Percentiles rank a stretch among this genome's conserved stretches.
phyloP scores from a whole-genome alignment of 2,113 vertebrate species.

The Passer montanus region DNA sequence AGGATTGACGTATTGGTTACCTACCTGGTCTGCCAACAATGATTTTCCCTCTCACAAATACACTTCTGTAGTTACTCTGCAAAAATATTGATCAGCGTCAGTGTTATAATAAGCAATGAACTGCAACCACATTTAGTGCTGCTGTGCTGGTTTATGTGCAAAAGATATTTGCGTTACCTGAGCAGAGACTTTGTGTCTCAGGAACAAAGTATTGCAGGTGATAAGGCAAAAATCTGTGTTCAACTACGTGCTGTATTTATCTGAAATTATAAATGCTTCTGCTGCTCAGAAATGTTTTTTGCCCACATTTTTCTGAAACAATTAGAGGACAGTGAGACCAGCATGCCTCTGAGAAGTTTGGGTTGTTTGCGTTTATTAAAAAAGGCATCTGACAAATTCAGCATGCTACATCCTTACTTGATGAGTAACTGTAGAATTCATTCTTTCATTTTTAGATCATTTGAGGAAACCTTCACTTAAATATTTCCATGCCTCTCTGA shows the following conservation, averaged over 20 bases:
- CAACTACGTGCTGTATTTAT: background rate
- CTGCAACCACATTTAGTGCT: background rate
- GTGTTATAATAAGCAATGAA: accelerated
- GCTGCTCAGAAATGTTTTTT: background rate
- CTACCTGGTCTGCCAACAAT: background rate
- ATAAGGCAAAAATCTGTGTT: background rate
- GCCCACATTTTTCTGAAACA: background rate
- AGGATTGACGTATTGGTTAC: background rate
- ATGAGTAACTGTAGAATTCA: background rate
- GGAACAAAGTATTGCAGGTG: background rate
- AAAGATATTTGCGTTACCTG: background rate
- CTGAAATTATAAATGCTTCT: background rate
- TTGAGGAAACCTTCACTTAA: background rate
- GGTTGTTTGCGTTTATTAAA: background rate
- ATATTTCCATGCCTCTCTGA: background rate
- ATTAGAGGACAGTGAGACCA: background rate
- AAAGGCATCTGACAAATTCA: background rate
- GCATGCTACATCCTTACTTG: background rate
- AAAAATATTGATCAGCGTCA: background rate
- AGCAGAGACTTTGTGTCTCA: background rate
- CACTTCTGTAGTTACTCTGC: background rate
- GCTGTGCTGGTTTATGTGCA: background rate
- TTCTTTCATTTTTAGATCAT: background rate
- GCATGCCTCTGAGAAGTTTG: background rate
- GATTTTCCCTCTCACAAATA: background rate